Evolutionary conservation across 2,113 vertebrate species (phyloP), one percentile per base, ranked within the genome.

Genomic region (Gallinago undulata): DNA sequence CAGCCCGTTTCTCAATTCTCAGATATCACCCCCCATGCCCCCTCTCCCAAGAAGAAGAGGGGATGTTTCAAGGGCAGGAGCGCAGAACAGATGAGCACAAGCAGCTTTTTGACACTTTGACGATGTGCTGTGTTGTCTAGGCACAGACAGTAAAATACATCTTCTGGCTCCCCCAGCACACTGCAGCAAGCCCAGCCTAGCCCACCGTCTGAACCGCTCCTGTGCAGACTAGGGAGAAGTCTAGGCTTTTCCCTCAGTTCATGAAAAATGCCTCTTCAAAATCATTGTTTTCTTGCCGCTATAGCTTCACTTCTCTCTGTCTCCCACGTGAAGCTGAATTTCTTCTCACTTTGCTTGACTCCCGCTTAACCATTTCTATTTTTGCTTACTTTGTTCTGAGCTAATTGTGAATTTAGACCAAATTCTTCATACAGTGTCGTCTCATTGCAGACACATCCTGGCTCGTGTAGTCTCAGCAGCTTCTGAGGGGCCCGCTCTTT

Each of bases 41-140:
- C 82, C 37, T 12, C 39, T 39, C 39, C 39, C 50, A 27, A 41
- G 73, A 74, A 60, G 31, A 37, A 64, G 66, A 87, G 43, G 56
- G 31, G 9, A 59, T 93, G 37, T 77, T 93, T 88, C 91, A 93
- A 92, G 90, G 81, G 87, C 59, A 84, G 85, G 75, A 30, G 92
- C 8, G 7, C 55, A 27, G 62, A 89, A 78, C 28, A 41, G 45
- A 72, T 77, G 62, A 89, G 21, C 28, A 5, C 37, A 72, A 91
- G 39, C 68, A 89, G 70, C 77, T 92, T 84, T 89, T 73, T 19
- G n/a, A 62, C 5, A 10, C 77, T 93, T 93, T 80, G 70, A 88
- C n/a, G 76, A 60, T 74, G 22, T 45, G 31, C 60, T 60, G 50
- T 92, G 19, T 75, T 91, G 86, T 89, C 73, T 92, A 87, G 90